Evolutionary conservation across 2,113 vertebrate genomes (phyloP).

Genomic region (Rhinoderma darwinii): DNA sequence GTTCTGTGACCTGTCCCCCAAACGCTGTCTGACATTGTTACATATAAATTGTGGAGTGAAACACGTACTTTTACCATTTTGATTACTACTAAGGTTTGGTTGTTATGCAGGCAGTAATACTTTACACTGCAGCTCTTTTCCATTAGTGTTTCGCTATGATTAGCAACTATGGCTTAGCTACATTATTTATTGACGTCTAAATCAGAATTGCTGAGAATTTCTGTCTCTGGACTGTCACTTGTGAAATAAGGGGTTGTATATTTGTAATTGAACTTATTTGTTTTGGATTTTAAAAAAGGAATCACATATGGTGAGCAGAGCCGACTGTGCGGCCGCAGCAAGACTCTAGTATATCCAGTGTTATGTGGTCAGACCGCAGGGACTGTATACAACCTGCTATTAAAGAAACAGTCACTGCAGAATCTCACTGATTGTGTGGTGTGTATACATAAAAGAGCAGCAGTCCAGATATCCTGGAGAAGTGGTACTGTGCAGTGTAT

Average conservation of each 20-base stretch:
- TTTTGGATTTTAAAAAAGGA: not conserved
- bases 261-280: not conserved
- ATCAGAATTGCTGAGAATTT: not conserved
- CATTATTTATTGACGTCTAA: no score
- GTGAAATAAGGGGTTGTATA: not conserved
- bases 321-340: not conserved
- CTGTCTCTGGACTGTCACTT: not conserved
- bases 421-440: not conserved
- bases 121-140: no score
- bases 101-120: no score
- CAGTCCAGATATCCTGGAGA: not conserved
- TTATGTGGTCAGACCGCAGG: not conserved
- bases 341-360: not conserved
- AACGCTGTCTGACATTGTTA: no score
- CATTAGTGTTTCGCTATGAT: no score
- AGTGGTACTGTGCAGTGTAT: not conserved
- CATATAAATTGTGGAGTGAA: no score
- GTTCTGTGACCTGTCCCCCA: no score
- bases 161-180: no score
- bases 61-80: no score
- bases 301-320: not conserved
- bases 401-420: not conserved
- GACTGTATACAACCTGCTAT: not conserved
- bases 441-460: not conserved
- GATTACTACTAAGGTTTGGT: no score